Evolutionary conservation across 2,888 invertebrate genomes (phyloP), one percentile per base, ranked within the genome.

Genomic region (Saturnia japonica): DNA sequence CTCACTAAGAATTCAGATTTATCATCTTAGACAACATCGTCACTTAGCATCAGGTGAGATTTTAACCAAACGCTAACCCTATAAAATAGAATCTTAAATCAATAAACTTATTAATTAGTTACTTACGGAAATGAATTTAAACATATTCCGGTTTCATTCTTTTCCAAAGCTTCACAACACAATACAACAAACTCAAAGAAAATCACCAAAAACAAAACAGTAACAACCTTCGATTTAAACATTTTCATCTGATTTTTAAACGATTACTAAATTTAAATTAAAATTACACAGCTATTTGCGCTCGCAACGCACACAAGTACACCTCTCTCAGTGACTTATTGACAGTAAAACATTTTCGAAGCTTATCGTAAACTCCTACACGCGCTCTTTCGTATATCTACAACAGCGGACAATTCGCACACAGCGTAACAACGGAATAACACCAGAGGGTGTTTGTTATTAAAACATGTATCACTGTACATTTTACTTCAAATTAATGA

Each of bases 141-240:
- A 67, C 79, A 79, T 43, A 73, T 79, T 69, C 76, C 72, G 34
- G 12, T 67, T 11, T 69, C 77, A 0, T 64, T 68, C 40, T 0
- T 22, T 16, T 67, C 42, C 51, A 75, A 70, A 8, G 73, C 25
- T 57, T 71, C 80, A 74, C 75, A 70, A 14, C 71, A 69, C 22
- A 22, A 72, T 57, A 40, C 70, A 1, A 74, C 14, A 2, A 40
- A 7, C 2, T 73, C 4, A 25, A 74, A 11, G 67, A 74, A 73
- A 28, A 70, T 16, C 4, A 72, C 11, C 47, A 74, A 34, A 40
- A 64, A 64, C 34, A 40, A 40, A 40, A 64, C 16, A 19, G 22
- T n/a, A 64, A 64, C 64, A 64, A 34, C 34, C 8, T 64, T 64
- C n/a, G 34, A 40, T 40, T 40, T 40, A 64, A 34, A 40, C 64